These are phyloP conservation scores for Marronus borbonicus DNA, from an alignment of 2,888 invertebrate genomes.

Conservation along the genomic window DNA sequence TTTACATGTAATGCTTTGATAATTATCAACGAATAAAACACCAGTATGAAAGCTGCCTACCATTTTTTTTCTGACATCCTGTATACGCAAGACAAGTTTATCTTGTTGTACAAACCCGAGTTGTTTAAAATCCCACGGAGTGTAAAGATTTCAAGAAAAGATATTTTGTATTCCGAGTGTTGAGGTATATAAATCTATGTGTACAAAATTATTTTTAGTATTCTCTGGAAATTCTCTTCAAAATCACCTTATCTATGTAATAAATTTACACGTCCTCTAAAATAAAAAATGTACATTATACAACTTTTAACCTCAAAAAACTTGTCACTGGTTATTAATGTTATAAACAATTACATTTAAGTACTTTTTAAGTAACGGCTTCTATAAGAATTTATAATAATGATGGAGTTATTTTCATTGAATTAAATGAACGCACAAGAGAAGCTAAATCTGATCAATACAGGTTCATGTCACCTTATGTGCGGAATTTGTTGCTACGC, in stretches of 20 bases:
- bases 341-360: too few relatives aligned
- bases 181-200: not conserved
- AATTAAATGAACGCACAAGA: not conserved
- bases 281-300: not conserved
- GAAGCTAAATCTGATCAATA: not conserved
- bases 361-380: too few relatives aligned
- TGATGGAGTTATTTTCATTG: too few relatives aligned
- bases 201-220: constrained; percentile 15
- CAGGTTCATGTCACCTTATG: too few relatives aligned
- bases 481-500: not conserved
- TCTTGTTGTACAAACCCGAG: too few relatives aligned
- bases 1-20: not conserved
- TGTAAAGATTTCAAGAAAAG: not conserved
- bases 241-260: constrained; percentile 13
- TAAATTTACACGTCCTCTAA: not conserved
- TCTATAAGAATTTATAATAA: too few relatives aligned
- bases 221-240: not conserved
- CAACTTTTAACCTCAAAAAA: not conserved
- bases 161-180: not conserved
- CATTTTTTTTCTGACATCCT: too few relatives aligned
- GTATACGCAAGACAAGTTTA: too few relatives aligned
- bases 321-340: too few relatives aligned
- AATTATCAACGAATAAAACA: too few relatives aligned
- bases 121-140: constrained; percentile 7
- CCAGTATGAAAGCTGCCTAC: not conserved